Base-by-base conservation (phyloP, 1,140 invertebrate species). In the Cydia fagiglandana region DNA sequence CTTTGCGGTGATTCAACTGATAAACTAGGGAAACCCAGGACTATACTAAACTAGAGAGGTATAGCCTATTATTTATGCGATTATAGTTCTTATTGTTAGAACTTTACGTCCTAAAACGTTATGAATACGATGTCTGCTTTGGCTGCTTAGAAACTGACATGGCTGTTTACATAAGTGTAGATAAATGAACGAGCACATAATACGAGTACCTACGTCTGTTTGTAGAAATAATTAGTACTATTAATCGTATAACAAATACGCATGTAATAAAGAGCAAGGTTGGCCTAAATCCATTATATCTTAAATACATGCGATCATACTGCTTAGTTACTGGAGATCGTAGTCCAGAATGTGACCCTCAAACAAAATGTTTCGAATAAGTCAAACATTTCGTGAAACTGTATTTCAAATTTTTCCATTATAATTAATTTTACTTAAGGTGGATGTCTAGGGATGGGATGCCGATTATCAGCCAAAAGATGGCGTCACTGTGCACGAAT, bases 1-100 rank as follows among this genome's bases (percentile, higher is more conserved):
- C 56, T 61, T 61, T 12, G 56, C 56, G 56, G 56, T 61, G 56
- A 61, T 24, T 20, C 56, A 61, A 61, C 20, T 61, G 56, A 61
- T 61, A 61, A 56, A 61, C 20, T 20, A 61, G 56, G 56, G 56
- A 61, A 61, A 61, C 9, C 56, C 56, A 24, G 56, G 9, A 24
- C 20, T 61, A 20, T 61, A 61, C 56, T 24, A 10, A 24, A 61
- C 56, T 24, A 10, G 20, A 61, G 53, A 56, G 53, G 53, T 17
- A 53, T 53, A 13, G 4, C 50, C 47, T 15, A 15, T 50, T 15
- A 56, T 7, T 56, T 17, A 61, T 17, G 56, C 56, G 17, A 61
- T 61, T 61, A 61, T 24, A 61, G 56, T 61, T 2, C 56, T 61
- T 61, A 5, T 24, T 24, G 56, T 7, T 10, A 61, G 6, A 61